Base-by-base conservation (phyloP, 2,113 vertebrate species). In the Larimichthys polyactis region DNA sequence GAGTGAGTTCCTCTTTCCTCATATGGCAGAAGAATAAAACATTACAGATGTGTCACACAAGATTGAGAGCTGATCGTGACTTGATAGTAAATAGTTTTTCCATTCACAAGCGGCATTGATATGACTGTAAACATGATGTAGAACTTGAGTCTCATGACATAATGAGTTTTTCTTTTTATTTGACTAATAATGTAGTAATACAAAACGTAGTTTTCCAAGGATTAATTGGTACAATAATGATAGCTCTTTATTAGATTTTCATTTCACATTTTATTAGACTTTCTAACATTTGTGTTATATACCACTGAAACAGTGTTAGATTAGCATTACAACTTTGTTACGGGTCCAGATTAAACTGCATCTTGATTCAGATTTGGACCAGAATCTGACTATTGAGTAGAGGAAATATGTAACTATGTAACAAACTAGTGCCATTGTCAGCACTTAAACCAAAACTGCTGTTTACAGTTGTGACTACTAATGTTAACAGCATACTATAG, bases 1-100 rank as follows among this genome's bases (percentile, higher is more conserved):
- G 92, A 94, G 95, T 95, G 86, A 95, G 95, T 94, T 2, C 22
- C 19, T 68, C 0, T n/a, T 27, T 8, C 65, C 3, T 36, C 27
- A 1, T 32, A 2, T 14, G 49, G n/a, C 3, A 51, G 17, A n/a
- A 49, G 54, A 9, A 73, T 2, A 16, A 6, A 3, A 63, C 32
- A 36, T 20, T 4, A 36, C 16, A 14, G 5, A 68, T 19, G 19
- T 36, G 58, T 63, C 24, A 22, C 32, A 20, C 15, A 58, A 16
- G 20, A 5, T 29, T 20, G 14, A 9, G 9, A 68, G 27, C 51
- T 11, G 16, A 57, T 19, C n/a, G 9, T 12, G 48, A 55, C 3
- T 20, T 40, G 36, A 40, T 40, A 40, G 22, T 5, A 20, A 44
- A 71, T 40, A 12, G 69, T 27, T 14, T 44, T 2, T 44, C 22